Evolutionary conservation across 2,113 vertebrate genomes (phyloP).

Genomic region (Plectropomus leopardus): DNA sequence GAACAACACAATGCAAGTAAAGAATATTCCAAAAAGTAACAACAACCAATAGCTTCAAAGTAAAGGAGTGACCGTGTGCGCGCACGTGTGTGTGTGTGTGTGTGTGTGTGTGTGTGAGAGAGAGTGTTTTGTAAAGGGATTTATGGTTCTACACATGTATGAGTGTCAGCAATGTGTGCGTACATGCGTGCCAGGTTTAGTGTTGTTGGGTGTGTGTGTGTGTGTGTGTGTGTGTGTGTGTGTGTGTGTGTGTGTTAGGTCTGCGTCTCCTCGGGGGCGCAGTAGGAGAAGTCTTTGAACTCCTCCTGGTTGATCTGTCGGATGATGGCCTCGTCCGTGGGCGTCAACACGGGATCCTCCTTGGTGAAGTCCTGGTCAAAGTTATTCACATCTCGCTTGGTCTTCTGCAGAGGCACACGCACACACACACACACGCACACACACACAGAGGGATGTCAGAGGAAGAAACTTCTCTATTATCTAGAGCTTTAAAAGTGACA

Average conservation of each 20-base stretch:
- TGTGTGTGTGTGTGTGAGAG: not conserved
- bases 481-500: not conserved
- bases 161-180: slow-evolving; percentile 44
- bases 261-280: slow-evolving; percentile 92
- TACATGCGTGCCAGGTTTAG: slow-evolving; percentile 38
- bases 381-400: slow-evolving; percentile 99
- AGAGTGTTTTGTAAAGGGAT: slow-evolving; percentile 53
- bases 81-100: slow-evolving; percentile 31
- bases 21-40: slow-evolving; percentile 78
- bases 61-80: slow-evolving; percentile 59
- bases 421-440: slow-evolving; percentile 27
- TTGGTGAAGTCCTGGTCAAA: slow-evolving; percentile 99
- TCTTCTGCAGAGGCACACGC: slow-evolving; percentile 88
- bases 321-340: slow-evolving; percentile 96
- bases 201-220: slow-evolving; percentile 41
- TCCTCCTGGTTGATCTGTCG: slow-evolving; percentile 99
- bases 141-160: slow-evolving; percentile 47
- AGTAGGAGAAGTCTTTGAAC: slow-evolving; percentile 99
- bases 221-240: slow-evolving; percentile 30
- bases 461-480: not conserved
- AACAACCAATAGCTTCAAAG: slow-evolving; percentile 80
- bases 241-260: slow-evolving; percentile 83
- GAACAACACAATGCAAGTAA: slow-evolving; percentile 80
- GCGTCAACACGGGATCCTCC: slow-evolving; percentile 96
- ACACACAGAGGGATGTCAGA: slow-evolving; percentile 29